phyloP scores from a whole-genome alignment of 2,113 vertebrate species.

The Dicaeum eximium region DNA sequence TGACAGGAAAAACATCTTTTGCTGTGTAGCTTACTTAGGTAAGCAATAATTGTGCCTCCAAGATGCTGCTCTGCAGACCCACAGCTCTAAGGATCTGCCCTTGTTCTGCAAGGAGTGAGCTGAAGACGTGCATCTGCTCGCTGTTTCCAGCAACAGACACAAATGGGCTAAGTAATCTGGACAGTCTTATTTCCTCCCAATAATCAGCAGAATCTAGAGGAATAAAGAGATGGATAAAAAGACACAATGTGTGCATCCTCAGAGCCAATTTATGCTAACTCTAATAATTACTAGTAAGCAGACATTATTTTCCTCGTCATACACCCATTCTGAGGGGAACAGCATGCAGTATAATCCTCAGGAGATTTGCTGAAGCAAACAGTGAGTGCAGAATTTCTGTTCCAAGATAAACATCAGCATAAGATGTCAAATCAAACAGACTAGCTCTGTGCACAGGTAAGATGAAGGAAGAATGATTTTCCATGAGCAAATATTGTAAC shows the following conservation, averaged over 20 bases:
- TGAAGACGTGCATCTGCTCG: accelerated
- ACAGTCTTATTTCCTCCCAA: neutral
- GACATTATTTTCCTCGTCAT: neutral
- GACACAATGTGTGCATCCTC: neutral
- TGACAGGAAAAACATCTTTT: neutral
- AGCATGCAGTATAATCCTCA: neutral
- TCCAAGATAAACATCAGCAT: neutral
- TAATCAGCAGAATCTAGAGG: neutral
- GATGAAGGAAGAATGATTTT: neutral
- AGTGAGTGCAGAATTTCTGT: neutral
- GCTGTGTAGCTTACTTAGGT: neutral
- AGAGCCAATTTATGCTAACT: neutral
- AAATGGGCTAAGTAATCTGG: neutral
- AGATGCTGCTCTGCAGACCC: neutral
- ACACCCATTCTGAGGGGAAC: neutral
- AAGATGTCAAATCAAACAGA: neutral
- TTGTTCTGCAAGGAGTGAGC: neutral
- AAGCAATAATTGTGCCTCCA: neutral
- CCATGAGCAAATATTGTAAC: neutral
- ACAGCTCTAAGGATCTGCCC: neutral
- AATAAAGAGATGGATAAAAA: neutral
- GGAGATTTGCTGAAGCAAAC: neutral
- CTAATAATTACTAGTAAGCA: neutral
- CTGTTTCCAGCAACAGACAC: neutral
- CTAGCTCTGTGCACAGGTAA: neutral